These are phyloP conservation scores for Anableps anableps DNA, from an alignment of 2,797 vertebrate genomes.

Conservation along the genomic window DNA sequence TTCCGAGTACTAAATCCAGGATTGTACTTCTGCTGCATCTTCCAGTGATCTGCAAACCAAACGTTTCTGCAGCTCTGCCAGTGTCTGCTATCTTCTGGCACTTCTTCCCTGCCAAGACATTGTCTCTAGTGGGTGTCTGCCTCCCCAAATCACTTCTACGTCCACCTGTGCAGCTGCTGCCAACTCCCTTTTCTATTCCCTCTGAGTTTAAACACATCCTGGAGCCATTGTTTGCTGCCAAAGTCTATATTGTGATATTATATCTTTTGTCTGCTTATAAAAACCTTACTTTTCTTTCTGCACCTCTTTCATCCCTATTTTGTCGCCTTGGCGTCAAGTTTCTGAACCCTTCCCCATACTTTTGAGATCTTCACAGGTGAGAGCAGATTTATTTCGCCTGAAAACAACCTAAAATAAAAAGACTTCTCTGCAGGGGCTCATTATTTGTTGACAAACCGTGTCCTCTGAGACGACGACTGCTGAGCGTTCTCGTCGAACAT, in stretches of 20 bases:
- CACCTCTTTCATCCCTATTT: background rate
- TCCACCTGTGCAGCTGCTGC: slow-evolving; percentile 18
- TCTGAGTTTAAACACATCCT: background rate
- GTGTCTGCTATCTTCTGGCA: background rate
- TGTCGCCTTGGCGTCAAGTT: background rate
- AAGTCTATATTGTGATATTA: background rate
- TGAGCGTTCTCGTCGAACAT: background rate
- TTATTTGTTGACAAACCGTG: background rate
- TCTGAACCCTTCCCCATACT: no score
- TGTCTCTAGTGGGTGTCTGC: background rate
- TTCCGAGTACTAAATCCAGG: background rate
- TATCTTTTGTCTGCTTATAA: background rate
- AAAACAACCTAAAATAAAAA: background rate
- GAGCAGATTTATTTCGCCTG: background rate
- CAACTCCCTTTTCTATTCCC: slow-evolving; percentile 6
- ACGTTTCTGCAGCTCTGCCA: background rate
- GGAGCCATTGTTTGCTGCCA: slow-evolving; percentile 4
- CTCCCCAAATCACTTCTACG: slow-evolving; percentile 17
- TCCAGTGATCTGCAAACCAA: background rate
- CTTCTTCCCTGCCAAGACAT: background rate
- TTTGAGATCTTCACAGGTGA: background rate
- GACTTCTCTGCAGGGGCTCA: background rate
- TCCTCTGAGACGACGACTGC: background rate
- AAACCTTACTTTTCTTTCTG: background rate
- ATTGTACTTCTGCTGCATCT: background rate